Evolutionary conservation across 2,888 invertebrate genomes (phyloP).

Genomic region (Bombyx huttoni): DNA sequence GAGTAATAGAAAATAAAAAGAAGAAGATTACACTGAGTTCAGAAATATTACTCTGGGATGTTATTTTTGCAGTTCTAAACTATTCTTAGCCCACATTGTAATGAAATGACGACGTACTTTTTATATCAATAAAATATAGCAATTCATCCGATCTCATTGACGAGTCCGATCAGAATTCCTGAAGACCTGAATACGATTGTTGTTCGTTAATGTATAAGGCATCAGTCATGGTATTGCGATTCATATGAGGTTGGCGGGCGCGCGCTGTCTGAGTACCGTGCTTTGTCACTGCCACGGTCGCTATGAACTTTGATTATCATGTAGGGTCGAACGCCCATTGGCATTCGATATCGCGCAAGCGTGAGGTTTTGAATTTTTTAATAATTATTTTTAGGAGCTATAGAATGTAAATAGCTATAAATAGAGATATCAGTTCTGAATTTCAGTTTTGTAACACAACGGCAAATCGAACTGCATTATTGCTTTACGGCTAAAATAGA

Average conservation of each 20-base stretch:
- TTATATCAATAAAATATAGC: background rate
- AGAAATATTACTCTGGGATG: background rate
- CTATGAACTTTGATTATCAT: constrained; percentile 40
- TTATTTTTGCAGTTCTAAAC: too few relatives aligned
- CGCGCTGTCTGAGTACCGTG: constrained; percentile 24
- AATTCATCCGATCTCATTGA: background rate
- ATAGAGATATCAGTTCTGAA: background rate
- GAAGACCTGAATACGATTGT: background rate
- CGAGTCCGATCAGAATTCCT: background rate
- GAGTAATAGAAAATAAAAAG: too few relatives aligned
- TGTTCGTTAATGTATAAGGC: constrained; percentile 22
- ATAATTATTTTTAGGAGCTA: too few relatives aligned
- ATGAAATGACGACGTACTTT: background rate
- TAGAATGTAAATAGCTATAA: too few relatives aligned
- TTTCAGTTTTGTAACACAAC: too few relatives aligned
- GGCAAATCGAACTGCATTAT: too few relatives aligned
- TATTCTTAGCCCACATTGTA: too few relatives aligned
- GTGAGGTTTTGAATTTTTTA: constrained; percentile 8
- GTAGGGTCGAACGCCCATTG: constrained; percentile 29
- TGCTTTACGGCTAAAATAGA: too few relatives aligned
- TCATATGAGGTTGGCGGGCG: constrained; percentile 31
- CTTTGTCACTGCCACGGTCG: constrained; percentile 51
- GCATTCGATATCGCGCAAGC: constrained; percentile 16
- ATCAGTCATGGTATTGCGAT: constrained; percentile 36
- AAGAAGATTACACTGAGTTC: background rate